These are phyloP conservation scores for Miltochrista miniata DNA, from an alignment of 2,888 invertebrate genomes.

Conservation along the genomic window DNA sequence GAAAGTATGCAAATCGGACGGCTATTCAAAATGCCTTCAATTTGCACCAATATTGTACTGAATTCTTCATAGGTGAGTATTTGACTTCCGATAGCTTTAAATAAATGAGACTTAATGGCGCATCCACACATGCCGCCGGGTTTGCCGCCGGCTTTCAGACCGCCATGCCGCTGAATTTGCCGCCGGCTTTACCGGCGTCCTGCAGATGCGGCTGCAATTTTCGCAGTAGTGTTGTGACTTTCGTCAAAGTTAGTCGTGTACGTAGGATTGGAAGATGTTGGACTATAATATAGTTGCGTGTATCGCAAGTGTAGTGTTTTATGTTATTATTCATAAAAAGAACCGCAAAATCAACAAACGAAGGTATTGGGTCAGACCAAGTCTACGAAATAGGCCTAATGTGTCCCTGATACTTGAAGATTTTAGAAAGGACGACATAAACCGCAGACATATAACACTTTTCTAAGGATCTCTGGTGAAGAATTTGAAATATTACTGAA, in stretches of 20 bases:
- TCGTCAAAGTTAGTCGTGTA: constrained; percentile 23
- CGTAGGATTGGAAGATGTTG: constrained; percentile 15
- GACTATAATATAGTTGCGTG: constrained; percentile 21
- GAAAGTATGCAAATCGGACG: too few species aligned
- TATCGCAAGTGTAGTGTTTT: constrained; percentile 26
- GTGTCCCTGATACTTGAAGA: constrained; percentile 22
- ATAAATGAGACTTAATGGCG: constrained; percentile 11
- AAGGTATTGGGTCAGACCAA: constrained; percentile 25
- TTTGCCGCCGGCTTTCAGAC: not conserved
- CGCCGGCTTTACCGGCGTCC: not conserved
- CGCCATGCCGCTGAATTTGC: not conserved
- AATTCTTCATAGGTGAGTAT: too few species aligned
- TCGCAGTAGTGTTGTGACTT: constrained; percentile 22
- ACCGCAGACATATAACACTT: constrained; percentile 27
- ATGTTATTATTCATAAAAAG: constrained; percentile 28
- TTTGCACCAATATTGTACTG: too few species aligned
- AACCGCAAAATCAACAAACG: constrained; percentile 23
- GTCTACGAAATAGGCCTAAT: constrained; percentile 18
- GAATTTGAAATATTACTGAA: constrained; percentile 28
- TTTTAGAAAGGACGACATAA: constrained; percentile 23
- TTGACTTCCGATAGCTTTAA: too few species aligned
- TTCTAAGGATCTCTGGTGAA: constrained; percentile 28
- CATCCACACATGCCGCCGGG: constrained; percentile 22
- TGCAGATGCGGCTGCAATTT: constrained; percentile 1
- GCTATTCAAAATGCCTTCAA: too few species aligned